These are phyloP conservation scores for Schizopygopsis malacanthus DNA, from an alignment of 2,797 vertebrate species.

Conservation along the genomic window DNA sequence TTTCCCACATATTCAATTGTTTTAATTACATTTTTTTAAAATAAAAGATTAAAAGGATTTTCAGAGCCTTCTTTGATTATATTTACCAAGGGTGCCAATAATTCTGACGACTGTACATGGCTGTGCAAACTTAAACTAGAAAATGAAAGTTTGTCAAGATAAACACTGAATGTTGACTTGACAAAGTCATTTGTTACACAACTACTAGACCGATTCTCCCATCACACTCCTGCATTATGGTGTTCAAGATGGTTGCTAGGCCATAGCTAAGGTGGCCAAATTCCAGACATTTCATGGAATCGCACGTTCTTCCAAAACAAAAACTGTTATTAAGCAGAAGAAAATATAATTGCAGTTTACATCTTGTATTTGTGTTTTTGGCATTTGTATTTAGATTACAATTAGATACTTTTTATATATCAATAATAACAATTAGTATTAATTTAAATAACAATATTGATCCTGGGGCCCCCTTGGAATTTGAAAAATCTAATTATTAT, in stretches of 20 bases:
- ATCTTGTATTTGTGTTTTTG: neutral
- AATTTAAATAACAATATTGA: neutral
- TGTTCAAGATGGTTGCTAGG: neutral
- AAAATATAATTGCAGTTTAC: neutral
- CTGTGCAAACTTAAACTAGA: neutral
- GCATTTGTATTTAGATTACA: neutral
- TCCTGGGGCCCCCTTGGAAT: neutral
- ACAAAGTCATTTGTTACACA: neutral
- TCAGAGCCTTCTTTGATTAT: too few relatives aligned
- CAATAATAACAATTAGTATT: neutral
- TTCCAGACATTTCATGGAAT: neutral
- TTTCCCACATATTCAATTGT: too few relatives aligned
- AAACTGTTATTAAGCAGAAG: neutral
- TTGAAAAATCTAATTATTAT: neutral
- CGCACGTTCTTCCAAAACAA: too few relatives aligned
- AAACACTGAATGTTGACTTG: neutral
- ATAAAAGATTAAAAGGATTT: too few relatives aligned
- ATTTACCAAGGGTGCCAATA: too few relatives aligned
- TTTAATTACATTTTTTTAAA: too few relatives aligned
- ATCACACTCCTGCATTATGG: neutral
- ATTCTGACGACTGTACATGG: neutral
- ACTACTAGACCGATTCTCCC: neutral
- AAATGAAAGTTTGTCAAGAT: neutral
- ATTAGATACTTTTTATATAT: neutral
- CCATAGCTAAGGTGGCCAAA: too few relatives aligned